Evolutionary conservation across 2,888 invertebrate species (phyloP), one percentile per base, ranked within the genome.

Genomic region (Chromoteleia sp.): DNA sequence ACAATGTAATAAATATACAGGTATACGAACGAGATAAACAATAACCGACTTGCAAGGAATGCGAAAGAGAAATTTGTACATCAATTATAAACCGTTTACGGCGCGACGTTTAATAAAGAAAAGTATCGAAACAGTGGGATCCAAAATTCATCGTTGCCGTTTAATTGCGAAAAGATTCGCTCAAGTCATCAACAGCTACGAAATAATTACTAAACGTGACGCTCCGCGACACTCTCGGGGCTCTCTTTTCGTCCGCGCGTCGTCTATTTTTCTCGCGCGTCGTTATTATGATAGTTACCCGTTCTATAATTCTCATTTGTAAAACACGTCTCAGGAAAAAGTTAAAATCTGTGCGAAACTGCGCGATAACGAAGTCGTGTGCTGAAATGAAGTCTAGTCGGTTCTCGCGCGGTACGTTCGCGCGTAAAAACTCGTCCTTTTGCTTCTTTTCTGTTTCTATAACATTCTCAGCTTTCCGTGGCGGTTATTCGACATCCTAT

Each of bases 301-400:
- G 48, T 77, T 77, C 63, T 70, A 54, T 70, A 70, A 70, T 59
- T 50, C 77, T 77, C 67, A 54, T 61, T 67, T 77, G 70, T 67
- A 70, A 70, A 78, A 58, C 77, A 71, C 68, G 58, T 63, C 70
- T 71, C 30, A 74, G 67, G 30, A 68, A 79, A 65, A 79, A 73
- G 58, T 63, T 73, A 61, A 73, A 65, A 73, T 79, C 50, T 74
- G 65, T 73, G 79, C 73, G 71, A 71, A 73, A 79, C 65, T 50
- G 67, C 52, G 79, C 52, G 67, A 67, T 79, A 79, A 79, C 71
- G 79, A 79, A 79, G 79, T 79, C 68, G 59, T 48, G 36, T 25
- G 56, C 61, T 68, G 56, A 67, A 74, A 74, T 79, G n/a, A 79
- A 74, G 80, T 80, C 68, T 70, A 74, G 74, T 58, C 80, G 75